Percentiles rank a stretch among this genome's conserved stretches.
These are phyloP conservation scores for Leucoraja ocellata DNA, from an alignment of 2,797 vertebrate species.

Conservation along the genomic window DNA sequence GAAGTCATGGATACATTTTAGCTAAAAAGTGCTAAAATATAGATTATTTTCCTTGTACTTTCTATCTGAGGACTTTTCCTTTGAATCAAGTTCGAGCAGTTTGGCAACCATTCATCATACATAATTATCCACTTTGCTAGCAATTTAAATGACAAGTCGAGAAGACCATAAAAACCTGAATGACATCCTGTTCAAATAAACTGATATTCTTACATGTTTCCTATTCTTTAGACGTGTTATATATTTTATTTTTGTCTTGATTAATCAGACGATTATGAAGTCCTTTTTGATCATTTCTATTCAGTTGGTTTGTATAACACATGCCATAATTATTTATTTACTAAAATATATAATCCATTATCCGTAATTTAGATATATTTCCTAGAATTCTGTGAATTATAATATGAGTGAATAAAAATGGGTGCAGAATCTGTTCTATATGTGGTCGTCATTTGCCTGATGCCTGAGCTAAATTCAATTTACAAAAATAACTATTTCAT, in stretches of 20 bases:
- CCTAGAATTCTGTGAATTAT: neutral
- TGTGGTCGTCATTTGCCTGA: neutral
- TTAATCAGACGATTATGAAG: neutral
- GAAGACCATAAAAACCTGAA: conserved; percentile 30
- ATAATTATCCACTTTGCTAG: conserved; percentile 37
- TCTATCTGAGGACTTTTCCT: conserved; percentile 22
- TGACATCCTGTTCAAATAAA: conserved; percentile 32
- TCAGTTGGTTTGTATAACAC: neutral
- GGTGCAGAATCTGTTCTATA: neutral
- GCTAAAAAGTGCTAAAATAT: neutral
- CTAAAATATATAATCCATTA: neutral
- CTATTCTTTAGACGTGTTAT: neutral
- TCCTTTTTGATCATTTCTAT: neutral
- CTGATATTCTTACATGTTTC: neutral
- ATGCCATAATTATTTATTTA: neutral
- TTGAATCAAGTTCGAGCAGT: conserved; percentile 27
- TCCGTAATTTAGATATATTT: neutral
- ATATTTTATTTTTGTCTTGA: neutral
- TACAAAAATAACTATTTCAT: no score
- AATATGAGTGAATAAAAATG: neutral
- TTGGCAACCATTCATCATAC: conserved; percentile 33
- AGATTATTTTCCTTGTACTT: conserved; percentile 1
- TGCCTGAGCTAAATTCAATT: neutral
- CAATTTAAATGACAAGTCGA: conserved; percentile 37
- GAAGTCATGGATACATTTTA: neutral